Conservation (phyloP, 2,113 vertebrate species). For the Canis aureus region DNA sequence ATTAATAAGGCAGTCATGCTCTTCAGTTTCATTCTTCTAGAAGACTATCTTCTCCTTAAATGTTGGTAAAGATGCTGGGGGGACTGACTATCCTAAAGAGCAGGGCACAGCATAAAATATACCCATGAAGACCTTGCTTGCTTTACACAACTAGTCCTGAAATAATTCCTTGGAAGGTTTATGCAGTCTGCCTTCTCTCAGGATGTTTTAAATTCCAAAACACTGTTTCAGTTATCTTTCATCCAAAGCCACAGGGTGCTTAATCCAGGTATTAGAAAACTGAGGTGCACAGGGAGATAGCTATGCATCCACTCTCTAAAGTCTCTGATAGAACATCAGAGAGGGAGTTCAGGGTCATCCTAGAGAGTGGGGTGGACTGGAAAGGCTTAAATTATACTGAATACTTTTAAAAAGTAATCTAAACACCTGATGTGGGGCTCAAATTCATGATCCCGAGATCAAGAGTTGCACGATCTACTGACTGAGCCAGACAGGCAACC, state of each 20-base stretch:
- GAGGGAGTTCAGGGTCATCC: neutral
- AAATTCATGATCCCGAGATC: neutral
- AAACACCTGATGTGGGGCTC: neutral
- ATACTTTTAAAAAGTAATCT: neutral
- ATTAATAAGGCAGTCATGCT: neutral
- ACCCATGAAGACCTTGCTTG: neutral
- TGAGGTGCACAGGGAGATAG: neutral
- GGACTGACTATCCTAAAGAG: neutral
- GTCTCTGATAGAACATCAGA: slow-evolving; percentile 4
- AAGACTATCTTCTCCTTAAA: slow-evolving; percentile 1
- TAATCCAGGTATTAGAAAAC: neutral
- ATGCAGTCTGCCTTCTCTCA: neutral
- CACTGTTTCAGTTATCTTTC: slow-evolving; percentile 8
- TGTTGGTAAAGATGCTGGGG: neutral
- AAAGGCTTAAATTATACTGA: neutral
- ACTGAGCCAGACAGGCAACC: neutral
- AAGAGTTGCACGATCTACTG: neutral
- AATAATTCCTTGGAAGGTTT: neutral
- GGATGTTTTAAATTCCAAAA: slow-evolving; percentile 44
- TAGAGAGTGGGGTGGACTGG: neutral
- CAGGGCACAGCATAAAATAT: neutral
- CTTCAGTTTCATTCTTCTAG: slow-evolving; percentile 5
- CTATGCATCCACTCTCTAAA: neutral
- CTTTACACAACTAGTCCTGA: neutral
- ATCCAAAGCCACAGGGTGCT: neutral